These are phyloP conservation scores for Parnassius glacialis DNA, from an alignment of 2,888 invertebrate species.

Conservation along the genomic window DNA sequence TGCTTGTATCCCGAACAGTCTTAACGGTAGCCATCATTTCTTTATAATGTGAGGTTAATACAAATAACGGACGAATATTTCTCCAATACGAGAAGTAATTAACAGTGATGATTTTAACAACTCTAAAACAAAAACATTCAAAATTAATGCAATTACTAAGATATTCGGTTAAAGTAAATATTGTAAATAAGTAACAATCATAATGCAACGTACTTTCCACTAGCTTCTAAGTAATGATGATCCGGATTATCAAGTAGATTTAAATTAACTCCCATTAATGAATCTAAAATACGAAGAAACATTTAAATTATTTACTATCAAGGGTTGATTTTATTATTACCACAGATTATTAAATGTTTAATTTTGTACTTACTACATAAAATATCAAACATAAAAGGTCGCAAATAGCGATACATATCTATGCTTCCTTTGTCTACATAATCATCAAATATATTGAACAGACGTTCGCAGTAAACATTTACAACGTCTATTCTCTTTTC, in stretches of 20 bases:
- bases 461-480: conserved; percentile 35
- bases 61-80: conserved; percentile 37
- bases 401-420: conserved; percentile 40
- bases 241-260: conserved; percentile 37
- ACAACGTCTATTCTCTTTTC: conserved; percentile 37
- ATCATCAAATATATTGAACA: conserved; percentile 36
- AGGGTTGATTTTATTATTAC: background rate
- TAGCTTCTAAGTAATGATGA: conserved; percentile 39
- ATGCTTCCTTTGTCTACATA: conserved; percentile 31
- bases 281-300: conserved; percentile 32
- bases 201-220: conserved; percentile 34
- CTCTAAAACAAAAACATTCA: conserved; percentile 29
- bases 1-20: conserved; percentile 34
- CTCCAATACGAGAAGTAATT: conserved; percentile 47
- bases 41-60: conserved; percentile 36
- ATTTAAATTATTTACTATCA: background rate
- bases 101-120: conserved; percentile 37
- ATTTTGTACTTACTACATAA: conserved; percentile 37
- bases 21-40: conserved; percentile 40
- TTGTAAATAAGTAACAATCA: no score
- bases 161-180: no score
- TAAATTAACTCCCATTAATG: conserved; percentile 40
- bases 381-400: conserved; percentile 45
- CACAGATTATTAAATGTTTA: background rate
- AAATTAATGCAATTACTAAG: no score